These are phyloP conservation scores for Orthonychiurus folsomi DNA, from an alignment of 2,888 invertebrate genomes.

Conservation along the genomic window DNA sequence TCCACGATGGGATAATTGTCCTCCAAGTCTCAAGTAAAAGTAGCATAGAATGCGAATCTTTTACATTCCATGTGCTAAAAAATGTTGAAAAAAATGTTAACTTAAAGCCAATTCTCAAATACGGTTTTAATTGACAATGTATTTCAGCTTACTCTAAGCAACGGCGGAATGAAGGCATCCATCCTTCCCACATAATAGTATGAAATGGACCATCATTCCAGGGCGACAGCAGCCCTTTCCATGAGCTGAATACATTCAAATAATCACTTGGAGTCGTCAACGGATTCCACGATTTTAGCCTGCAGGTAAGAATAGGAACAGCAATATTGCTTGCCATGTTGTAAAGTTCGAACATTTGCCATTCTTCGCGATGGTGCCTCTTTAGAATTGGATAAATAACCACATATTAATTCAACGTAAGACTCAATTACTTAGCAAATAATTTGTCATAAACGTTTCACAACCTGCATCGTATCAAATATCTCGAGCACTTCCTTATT, in stretches of 20 bases:
- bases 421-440: no score
- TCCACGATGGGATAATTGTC: slow-evolving; percentile 70
- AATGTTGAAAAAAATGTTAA: slow-evolving; percentile 46
- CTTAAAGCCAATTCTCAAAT: slow-evolving; percentile 6
- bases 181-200: slow-evolving; percentile 78
- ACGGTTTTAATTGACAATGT: no score
- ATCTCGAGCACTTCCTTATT: no score
- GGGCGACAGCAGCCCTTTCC: slow-evolving; percentile 27
- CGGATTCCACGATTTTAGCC: slow-evolving; percentile 70
- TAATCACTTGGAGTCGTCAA: slow-evolving; percentile 58
- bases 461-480: no score
- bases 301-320: slow-evolving; percentile 68
- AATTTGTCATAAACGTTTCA: no score
- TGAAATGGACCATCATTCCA: slow-evolving; percentile 57
- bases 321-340: slow-evolving; percentile 75
- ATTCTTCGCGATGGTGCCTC: slow-evolving; percentile 56
- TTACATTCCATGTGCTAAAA: slow-evolving; percentile 83
- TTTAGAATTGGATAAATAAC: slow-evolving; percentile 43
- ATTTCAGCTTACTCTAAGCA: slow-evolving; percentile 65
- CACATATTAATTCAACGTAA: no score
- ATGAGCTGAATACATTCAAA: slow-evolving; percentile 46
- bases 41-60: slow-evolving; percentile 67
- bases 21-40: slow-evolving; percentile 72
- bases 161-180: slow-evolving; percentile 71
- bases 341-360: slow-evolving; percentile 72